Conservation (phyloP, 2,113 vertebrate species). For the Phaethornis superciliosus region DNA sequence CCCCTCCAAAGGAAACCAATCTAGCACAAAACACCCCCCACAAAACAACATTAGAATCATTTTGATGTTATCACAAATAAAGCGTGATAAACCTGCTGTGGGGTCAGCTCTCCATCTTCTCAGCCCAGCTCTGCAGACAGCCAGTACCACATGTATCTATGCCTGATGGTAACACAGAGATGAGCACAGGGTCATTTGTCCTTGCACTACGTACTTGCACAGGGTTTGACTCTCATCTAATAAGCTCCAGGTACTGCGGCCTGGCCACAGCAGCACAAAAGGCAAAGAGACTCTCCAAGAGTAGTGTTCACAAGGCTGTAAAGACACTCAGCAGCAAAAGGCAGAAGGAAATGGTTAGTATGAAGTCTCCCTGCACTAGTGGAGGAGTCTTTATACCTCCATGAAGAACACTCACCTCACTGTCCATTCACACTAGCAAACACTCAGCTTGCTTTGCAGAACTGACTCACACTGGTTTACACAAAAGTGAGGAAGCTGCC, state of each 20-base stretch:
- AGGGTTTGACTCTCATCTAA: too few relatives aligned
- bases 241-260: too few relatives aligned
- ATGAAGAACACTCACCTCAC: fast-evolving
- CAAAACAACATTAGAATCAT: neutral
- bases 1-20: neutral
- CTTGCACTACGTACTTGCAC: too few relatives aligned
- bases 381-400: neutral
- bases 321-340: neutral
- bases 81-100: neutral
- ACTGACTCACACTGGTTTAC: fast-evolving
- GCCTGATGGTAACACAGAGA: neutral
- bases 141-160: neutral
- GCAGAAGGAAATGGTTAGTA: neutral
- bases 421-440: fast-evolving
- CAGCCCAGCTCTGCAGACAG: neutral
- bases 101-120: neutral
- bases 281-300: too few relatives aligned
- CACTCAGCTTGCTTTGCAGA: fast-evolving
- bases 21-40: neutral
- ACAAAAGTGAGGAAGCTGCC: fast-evolving
- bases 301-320: neutral
- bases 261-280: too few relatives aligned
- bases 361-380: fast-evolving
- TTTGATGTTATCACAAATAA: neutral
- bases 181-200: neutral